Percentiles rank a stretch among this genome's conserved stretches.
These are phyloP conservation scores for Schizotus pectinicornis DNA, from an alignment of 2,888 invertebrate species.

Conservation along the genomic window DNA sequence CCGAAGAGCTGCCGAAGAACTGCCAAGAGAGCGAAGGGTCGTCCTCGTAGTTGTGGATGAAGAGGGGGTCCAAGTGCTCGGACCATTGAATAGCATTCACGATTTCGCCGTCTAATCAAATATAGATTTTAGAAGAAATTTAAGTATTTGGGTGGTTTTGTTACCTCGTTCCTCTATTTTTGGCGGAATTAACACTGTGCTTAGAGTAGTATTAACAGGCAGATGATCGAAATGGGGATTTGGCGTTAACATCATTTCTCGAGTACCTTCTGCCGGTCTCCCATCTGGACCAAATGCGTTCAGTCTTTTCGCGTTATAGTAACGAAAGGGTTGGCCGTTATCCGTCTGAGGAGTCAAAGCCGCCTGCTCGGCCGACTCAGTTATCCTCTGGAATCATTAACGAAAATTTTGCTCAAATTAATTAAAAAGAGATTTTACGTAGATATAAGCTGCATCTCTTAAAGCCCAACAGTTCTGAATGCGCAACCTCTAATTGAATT, in stretches of 20 bases:
- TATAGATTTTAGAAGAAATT: constrained; percentile 18
- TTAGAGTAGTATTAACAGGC: constrained; percentile 82
- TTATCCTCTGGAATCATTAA: constrained; percentile 72
- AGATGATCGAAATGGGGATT: constrained; percentile 87
- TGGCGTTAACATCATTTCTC: constrained; percentile 74
- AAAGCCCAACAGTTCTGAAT: no score
- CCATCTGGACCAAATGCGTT: constrained; percentile 81
- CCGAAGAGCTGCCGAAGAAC: constrained; percentile 95
- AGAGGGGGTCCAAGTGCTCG: constrained; percentile 86
- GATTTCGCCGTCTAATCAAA: constrained; percentile 73
- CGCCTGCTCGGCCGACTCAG: constrained; percentile 90
- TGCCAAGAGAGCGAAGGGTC: constrained; percentile 97
- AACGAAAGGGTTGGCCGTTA: constrained; percentile 62
- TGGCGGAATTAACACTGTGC: constrained; percentile 88
- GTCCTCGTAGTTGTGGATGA: constrained; percentile 87
- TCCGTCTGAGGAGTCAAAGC: constrained; percentile 71
- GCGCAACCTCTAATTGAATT: no score
- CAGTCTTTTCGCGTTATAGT: constrained; percentile 81
- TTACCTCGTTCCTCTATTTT: constrained; percentile 75
- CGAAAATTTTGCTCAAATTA: no score
- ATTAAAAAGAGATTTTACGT: no score
- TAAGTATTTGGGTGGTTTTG: constrained; percentile 25
- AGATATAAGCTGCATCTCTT: no score
- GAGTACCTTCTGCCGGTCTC: constrained; percentile 71
- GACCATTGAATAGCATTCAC: constrained; percentile 95